Conservation (phyloP, 2,888 invertebrate genomes). For the Aethes cnicana region DNA sequence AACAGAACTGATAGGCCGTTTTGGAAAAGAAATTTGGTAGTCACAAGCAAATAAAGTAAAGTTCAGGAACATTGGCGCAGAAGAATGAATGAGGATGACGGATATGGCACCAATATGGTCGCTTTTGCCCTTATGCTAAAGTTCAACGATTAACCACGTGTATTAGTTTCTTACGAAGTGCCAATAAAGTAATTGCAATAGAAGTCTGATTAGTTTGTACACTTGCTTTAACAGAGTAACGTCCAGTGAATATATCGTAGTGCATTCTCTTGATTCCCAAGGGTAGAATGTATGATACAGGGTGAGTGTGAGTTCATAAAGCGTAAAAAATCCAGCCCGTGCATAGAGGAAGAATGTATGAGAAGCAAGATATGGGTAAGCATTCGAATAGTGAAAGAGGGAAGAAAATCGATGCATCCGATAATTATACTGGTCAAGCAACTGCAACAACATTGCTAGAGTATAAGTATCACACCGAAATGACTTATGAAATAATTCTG, state of each 20-base stretch:
- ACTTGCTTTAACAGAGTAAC: constrained; percentile 52
- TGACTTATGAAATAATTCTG: constrained; percentile 57
- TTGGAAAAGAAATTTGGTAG: constrained; percentile 78
- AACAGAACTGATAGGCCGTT: constrained; percentile 81
- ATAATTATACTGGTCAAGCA: constrained; percentile 61
- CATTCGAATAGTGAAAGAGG: constrained; percentile 75
- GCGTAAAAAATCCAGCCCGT: constrained; percentile 78
- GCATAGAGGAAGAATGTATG: constrained; percentile 77
- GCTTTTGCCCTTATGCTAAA: constrained; percentile 54
- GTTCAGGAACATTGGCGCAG: constrained; percentile 62
- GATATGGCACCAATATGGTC: constrained; percentile 53
- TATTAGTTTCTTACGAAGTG: constrained; percentile 59
- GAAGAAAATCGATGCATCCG: constrained; percentile 60
- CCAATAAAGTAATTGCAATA: constrained; percentile 51
- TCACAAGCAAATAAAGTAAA: constrained; percentile 74
- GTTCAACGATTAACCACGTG: constrained; percentile 48
- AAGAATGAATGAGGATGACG: constrained; percentile 64
- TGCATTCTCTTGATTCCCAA: constrained; percentile 70
- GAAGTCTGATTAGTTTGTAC: constrained; percentile 32
- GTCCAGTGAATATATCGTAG: constrained; percentile 66
- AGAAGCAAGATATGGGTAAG: constrained; percentile 79
- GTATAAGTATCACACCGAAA: constrained; percentile 66
- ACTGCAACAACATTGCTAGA: constrained; percentile 42
- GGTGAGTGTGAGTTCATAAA: constrained; percentile 75
- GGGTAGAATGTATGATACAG: constrained; percentile 69